These are phyloP conservation scores for Melanotaenia boesemani DNA, from an alignment of 2,797 vertebrate species.

Conservation along the genomic window DNA sequence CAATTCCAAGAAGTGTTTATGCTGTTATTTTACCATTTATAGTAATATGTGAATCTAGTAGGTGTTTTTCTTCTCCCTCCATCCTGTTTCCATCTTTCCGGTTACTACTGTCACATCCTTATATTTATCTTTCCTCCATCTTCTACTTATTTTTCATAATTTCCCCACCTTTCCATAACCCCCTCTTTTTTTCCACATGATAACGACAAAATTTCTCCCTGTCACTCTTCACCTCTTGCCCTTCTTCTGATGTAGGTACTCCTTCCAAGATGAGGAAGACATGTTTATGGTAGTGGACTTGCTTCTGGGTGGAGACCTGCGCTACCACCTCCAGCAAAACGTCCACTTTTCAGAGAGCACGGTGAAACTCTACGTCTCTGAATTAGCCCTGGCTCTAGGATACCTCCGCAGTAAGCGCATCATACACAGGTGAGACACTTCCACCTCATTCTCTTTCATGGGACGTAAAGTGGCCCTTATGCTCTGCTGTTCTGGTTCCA, in stretches of 20 bases:
- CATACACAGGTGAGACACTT: conserved; percentile 90
- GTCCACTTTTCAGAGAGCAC: conserved; percentile 92
- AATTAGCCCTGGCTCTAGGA: conserved; percentile 93
- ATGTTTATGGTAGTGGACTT: conserved; percentile 99
- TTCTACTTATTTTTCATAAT: too few relatives aligned
- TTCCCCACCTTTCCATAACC: too few relatives aligned
- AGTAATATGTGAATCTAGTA: not conserved
- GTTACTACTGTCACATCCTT: too few relatives aligned
- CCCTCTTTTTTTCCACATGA: not conserved
- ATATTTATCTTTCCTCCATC: too few relatives aligned
- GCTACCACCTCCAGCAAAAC: conserved; percentile 96
- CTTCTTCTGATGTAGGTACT: conserved; percentile 86
- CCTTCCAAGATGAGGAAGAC: conserved; percentile 98
- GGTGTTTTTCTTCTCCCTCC: not conserved
- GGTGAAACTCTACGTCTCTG: conserved; percentile 94
- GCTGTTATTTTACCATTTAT: not conserved
- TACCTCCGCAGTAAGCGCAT: conserved; percentile 91
- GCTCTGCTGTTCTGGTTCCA: conserved; percentile 19
- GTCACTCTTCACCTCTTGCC: not conserved
- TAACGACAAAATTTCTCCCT: not conserved
- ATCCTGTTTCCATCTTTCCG: not conserved
- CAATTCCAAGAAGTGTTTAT: not conserved
- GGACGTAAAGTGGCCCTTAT: not conserved
- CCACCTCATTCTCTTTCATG: not conserved
- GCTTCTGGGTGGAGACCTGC: conserved; percentile 95